Percentiles rank a stretch among this genome's conserved stretches.
Evolutionary conservation across 1,140 invertebrate genomes (phyloP).

Genomic region (Mactra quadrangularis): DNA sequence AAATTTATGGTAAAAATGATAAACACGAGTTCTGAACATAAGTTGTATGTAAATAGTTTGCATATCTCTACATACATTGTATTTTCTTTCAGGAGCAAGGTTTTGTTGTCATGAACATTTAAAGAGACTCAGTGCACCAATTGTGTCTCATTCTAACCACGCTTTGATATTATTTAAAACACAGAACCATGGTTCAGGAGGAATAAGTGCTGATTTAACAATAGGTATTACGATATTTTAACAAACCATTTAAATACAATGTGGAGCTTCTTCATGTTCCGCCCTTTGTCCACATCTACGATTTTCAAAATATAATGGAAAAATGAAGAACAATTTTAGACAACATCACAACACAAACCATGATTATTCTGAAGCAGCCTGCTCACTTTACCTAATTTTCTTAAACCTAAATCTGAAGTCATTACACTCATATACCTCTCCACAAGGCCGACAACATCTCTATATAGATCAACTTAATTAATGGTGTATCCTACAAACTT

Average conservation of each 20-base stretch:
- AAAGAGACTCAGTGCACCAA: conserved; percentile 4
- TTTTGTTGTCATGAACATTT: conserved; percentile 41
- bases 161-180: conserved; percentile 44
- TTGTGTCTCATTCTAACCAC: conserved; percentile 40
- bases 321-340: not conserved
- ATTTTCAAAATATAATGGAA: not conserved
- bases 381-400: not conserved
- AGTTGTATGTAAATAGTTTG: too few species aligned
- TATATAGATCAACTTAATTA: too few species aligned
- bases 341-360: not conserved
- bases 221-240: conserved; percentile 12
- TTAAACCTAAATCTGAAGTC: too few species aligned
- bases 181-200: not conserved
- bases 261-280: too few species aligned
- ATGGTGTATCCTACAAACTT: too few species aligned
- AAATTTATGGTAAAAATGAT: too few species aligned
- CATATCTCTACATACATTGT: not conserved
- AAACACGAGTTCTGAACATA: too few species aligned
- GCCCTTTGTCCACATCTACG: not conserved
- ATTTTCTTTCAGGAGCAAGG: conserved; percentile 32
- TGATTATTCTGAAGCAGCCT: not conserved
- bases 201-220: conserved; percentile 14
- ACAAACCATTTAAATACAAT: not conserved
- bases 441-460: too few species aligned
- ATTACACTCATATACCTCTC: too few species aligned